Percentiles rank a stretch among this genome's conserved stretches.
These are phyloP conservation scores for Drosophila kepulauana DNA, from an alignment of 1,140 invertebrate genomes.

Conservation along the genomic window DNA sequence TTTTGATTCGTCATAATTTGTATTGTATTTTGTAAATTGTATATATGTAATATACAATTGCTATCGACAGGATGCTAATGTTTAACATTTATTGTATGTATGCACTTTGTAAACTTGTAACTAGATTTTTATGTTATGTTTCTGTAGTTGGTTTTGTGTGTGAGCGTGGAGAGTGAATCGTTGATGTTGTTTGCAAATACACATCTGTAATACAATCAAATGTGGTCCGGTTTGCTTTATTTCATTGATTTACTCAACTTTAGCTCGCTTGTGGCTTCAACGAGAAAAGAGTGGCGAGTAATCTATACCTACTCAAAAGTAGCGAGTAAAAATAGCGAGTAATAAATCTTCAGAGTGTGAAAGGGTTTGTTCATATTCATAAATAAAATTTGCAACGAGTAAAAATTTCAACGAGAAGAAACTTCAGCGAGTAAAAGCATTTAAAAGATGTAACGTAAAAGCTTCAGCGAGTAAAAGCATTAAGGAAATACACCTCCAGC, in stretches of 20 bases:
- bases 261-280: too few species aligned
- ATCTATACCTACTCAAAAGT: not conserved
- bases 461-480: too few species aligned
- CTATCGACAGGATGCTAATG: constrained; percentile 33
- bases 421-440: too few species aligned
- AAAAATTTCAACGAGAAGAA: not conserved
- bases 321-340: not conserved
- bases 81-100: constrained; percentile 4
- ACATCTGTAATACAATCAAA: constrained; percentile 27
- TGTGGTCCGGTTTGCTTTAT: not conserved
- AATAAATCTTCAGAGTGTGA: not conserved
- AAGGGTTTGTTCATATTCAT: too few species aligned
- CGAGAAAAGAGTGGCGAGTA: not conserved
- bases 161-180: constrained; percentile 14
- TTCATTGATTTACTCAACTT: not conserved
- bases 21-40: constrained; percentile 35
- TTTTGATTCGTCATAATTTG: constrained; percentile 17
- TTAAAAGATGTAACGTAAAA: too few species aligned
- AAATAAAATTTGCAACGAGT: not conserved
- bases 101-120: constrained; percentile 13
- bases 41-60: constrained; percentile 17
- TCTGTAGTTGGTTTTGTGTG: constrained; percentile 49
- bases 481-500: too few species aligned
- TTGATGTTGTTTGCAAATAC: constrained; percentile 43
- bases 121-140: constrained; percentile 38